Percentiles rank a stretch among this genome's conserved stretches.
Evolutionary conservation across 2,797 vertebrate genomes (phyloP).

Genomic region (Etheostoma nigrum): DNA sequence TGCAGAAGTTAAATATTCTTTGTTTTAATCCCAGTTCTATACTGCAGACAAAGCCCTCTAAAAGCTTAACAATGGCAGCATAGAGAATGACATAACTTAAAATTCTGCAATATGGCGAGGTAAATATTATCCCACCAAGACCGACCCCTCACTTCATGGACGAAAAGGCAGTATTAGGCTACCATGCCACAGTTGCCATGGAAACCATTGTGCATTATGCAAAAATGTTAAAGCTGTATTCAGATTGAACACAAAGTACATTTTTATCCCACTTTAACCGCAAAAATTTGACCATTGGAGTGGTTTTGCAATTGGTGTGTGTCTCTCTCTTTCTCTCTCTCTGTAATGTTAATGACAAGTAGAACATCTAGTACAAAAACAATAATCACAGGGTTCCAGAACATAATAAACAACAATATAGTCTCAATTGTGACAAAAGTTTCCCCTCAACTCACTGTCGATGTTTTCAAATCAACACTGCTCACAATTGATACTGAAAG

Average conservation of each 20-base stretch:
- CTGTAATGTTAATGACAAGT: not conserved
- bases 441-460: too few relatives aligned
- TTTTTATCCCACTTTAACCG: not conserved
- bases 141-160: not conserved
- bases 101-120: not conserved
- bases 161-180: not conserved
- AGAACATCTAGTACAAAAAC: too few relatives aligned
- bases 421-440: too few relatives aligned
- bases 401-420: too few relatives aligned
- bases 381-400: too few relatives aligned
- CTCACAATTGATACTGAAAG: too few relatives aligned
- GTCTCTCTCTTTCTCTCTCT: too few relatives aligned
- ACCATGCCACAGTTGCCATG: slow-evolving; percentile 5
- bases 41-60: not conserved
- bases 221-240: slow-evolving; percentile 12
- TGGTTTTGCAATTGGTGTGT: not conserved
- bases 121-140: not conserved
- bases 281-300: not conserved
- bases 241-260: slow-evolving; percentile 7
- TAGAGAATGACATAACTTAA: not conserved
- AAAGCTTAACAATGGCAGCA: not conserved
- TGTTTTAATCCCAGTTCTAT: slow-evolving; percentile 11
- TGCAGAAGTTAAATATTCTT: slow-evolving; percentile 28
- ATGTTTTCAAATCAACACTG: too few relatives aligned
- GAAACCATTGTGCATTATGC: not conserved